These are phyloP conservation scores for Apostichopus parvimensis DNA, from an alignment of 35 echinoderm and acorn worm species.

Conservation along the genomic window DNA sequence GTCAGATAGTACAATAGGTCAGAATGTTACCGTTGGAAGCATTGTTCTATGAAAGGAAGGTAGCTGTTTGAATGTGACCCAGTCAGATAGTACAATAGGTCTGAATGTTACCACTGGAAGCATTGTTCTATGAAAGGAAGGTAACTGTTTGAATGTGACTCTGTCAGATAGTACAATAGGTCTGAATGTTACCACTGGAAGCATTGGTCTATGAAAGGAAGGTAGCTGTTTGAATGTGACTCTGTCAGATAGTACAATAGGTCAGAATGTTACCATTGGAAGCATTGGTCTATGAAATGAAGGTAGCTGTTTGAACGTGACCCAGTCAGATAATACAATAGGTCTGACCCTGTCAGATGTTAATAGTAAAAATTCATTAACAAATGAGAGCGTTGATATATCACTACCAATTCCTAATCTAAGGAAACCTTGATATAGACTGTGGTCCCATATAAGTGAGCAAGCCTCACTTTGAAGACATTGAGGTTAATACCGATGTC, in stretches of 20 bases:
- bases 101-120: constrained; percentile 13
- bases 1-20: neutral
- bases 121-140: neutral
- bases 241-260: neutral
- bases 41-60: neutral
- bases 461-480: no score
- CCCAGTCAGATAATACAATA: no score
- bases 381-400: no score
- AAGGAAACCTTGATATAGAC: no score
- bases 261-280: neutral
- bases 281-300: no score
- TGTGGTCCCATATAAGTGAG: no score
- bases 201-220: neutral
- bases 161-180: neutral
- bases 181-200: neutral
- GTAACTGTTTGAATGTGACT: no score
- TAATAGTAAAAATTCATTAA: no score
- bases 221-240: neutral
- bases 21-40: neutral
- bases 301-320: no score
- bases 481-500: no score
- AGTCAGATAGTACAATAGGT: neutral
- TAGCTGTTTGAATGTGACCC: constrained; percentile 5
- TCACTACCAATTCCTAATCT: no score
- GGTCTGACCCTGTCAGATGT: no score